Conservation (phyloP, 2,797 vertebrate species). For the Ceryle rudis region DNA sequence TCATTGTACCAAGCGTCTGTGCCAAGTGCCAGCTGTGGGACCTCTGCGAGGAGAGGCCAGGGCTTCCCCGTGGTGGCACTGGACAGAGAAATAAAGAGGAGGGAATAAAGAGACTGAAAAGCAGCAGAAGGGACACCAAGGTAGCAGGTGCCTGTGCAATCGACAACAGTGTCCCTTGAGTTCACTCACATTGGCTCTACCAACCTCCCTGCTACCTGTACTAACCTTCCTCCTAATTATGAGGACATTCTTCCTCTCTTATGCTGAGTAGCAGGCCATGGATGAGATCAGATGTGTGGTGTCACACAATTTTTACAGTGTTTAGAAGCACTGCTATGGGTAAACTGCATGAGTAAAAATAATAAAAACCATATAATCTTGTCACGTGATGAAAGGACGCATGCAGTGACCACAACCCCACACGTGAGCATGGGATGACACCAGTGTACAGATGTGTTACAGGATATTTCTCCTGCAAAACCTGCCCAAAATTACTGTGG, state of each 20-base stretch:
- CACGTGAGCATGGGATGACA: neutral
- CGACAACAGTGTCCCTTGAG: neutral
- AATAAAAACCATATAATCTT: neutral
- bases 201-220: neutral
- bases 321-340: neutral
- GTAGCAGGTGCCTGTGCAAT: neutral
- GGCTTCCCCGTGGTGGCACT: neutral
- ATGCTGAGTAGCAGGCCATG: neutral
- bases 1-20: rapidly evolving
- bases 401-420: neutral
- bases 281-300: neutral
- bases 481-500: neutral
- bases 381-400: neutral
- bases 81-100: rapidly evolving
- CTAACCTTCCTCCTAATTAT: neutral
- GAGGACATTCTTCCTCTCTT: neutral
- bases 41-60: neutral
- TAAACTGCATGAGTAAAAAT: neutral
- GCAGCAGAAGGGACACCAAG: rapidly evolving
- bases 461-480: neutral
- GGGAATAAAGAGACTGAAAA: rapidly evolving
- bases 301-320: neutral
- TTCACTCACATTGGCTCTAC: neutral
- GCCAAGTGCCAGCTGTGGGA: too few species aligned
- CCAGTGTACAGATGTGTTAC: neutral